Evolutionary conservation across 2,888 invertebrate genomes (phyloP), one percentile per base, ranked within the genome.

Genomic region (Lumbricus terrestris): DNA sequence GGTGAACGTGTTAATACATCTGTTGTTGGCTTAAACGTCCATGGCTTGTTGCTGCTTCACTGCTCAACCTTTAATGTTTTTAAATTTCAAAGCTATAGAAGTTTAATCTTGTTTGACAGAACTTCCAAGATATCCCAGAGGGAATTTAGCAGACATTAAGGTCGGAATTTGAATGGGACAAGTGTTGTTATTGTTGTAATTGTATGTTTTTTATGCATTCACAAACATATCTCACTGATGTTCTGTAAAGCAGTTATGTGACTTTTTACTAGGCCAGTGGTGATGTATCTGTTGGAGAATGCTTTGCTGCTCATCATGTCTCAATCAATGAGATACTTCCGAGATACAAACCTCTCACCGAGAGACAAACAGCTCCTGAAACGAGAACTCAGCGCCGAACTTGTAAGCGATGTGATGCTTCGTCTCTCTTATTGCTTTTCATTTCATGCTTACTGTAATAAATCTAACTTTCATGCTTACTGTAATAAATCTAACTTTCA

Each of bases 351-450:
- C 42, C 93, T 95, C 1, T 92, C 93, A 0, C 90, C 92, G 1
- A 91, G 95, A 91, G 95, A 95, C 40, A 95, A 95, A 91, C 95
- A 95, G 90, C 92, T 95, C 29, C 93, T 95, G 11, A 95, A 95
- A 90, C 91, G 95, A 90, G 95, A 95, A 92, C 93, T 95, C 11
- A 93, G 94, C 23, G 93, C 95, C 40, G 95, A 95, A 93, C 92
- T 95, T 93, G 95, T 95, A 93, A 92, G 93, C 91, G 0, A 0
- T 42, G 16, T 88, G 69, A n/a, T n/a, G 69, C 29, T 8, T 47
- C 23, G 20, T 69, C 11, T 69, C 69, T 69, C n/a, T 8, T 4
- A 11, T n/a, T 69, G 29, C n/a, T 8, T 69, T 69, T 69, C 69
- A 69, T 69, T 69, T 69, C 6, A 13, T 69, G 69, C 69, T 69